Percentiles rank a stretch among this genome's conserved stretches.
These are phyloP conservation scores for Proteles cristata DNA, from an alignment of 2,113 vertebrate species.

Conservation along the genomic window DNA sequence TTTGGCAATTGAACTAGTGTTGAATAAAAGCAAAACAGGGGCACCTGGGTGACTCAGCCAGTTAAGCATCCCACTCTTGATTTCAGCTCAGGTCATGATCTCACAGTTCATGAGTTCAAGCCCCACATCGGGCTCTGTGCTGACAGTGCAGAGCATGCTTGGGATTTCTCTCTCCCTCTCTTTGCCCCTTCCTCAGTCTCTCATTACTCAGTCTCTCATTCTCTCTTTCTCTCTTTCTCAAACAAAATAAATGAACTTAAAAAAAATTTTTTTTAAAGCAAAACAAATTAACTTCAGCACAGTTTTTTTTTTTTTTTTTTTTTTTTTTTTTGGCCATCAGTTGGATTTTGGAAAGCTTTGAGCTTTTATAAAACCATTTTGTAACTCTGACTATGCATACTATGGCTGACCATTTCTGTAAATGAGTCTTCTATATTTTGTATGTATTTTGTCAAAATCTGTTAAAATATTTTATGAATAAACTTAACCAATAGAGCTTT, in stretches of 20 bases:
- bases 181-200: too few relatives aligned
- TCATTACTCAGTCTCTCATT: too few relatives aligned
- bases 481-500: neutral
- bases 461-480: neutral
- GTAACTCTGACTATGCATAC: neutral
- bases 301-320: neutral
- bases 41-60: too few relatives aligned
- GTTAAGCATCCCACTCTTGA: too few relatives aligned
- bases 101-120: too few relatives aligned
- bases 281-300: neutral
- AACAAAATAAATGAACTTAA: too few relatives aligned
- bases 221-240: too few relatives aligned
- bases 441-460: neutral
- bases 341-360: neutral
- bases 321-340: neutral
- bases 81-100: too few relatives aligned
- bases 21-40: neutral
- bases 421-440: neutral
- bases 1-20: conserved; percentile 16
- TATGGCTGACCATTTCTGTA: neutral
- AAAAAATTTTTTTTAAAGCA: neutral
- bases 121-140: too few relatives aligned
- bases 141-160: too few relatives aligned
- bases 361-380: conserved; percentile 10
- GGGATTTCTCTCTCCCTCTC: too few relatives aligned